Evolutionary conservation across 2,888 invertebrate genomes (phyloP).

Genomic region (Acleris cristana): DNA sequence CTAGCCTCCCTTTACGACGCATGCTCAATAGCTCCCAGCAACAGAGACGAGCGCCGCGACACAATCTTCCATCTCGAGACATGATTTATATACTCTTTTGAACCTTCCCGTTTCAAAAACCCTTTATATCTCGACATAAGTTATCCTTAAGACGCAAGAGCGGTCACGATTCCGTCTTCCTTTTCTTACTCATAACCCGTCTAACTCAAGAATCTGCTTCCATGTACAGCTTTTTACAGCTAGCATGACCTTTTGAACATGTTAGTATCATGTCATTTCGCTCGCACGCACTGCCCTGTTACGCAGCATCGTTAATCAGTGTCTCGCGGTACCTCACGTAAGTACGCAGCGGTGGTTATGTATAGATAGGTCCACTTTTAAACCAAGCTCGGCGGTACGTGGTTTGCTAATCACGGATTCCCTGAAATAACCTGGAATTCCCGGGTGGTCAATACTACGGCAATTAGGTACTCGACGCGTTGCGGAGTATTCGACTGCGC

Average conservation of each 20-base stretch:
- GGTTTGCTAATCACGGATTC: slow-evolving; percentile 63
- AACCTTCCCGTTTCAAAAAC: slow-evolving; percentile 11
- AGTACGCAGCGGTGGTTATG: slow-evolving; percentile 42
- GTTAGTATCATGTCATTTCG: slow-evolving; percentile 47
- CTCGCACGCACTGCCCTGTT: slow-evolving; percentile 44
- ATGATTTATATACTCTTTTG: slow-evolving; percentile 51
- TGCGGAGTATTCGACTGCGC: slow-evolving; percentile 1
- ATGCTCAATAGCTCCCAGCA: slow-evolving; percentile 54
- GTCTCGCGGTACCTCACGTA: slow-evolving; percentile 41
- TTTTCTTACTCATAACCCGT: slow-evolving; percentile 52
- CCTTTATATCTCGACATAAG: slow-evolving; percentile 1
- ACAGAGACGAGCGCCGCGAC: slow-evolving; percentile 51
- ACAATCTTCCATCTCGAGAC: slow-evolving; percentile 51
- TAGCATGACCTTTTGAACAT: slow-evolving; percentile 48
- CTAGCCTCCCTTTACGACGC: slow-evolving; percentile 50
- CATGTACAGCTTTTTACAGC: slow-evolving; percentile 44
- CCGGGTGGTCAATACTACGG: slow-evolving; percentile 56
- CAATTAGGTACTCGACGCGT: slow-evolving; percentile 44
- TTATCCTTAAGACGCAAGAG: slow-evolving; percentile 62
- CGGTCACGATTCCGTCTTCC: slow-evolving; percentile 61
- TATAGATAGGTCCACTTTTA: slow-evolving; percentile 48
- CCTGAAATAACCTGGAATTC: slow-evolving; percentile 73
- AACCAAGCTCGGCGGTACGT: slow-evolving; percentile 46
- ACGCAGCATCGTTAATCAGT: slow-evolving; percentile 52
- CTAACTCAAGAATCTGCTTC: slow-evolving; percentile 46